Evolutionary conservation across 2,888 invertebrate species (phyloP).

Genomic region (Acronicta aceris): DNA sequence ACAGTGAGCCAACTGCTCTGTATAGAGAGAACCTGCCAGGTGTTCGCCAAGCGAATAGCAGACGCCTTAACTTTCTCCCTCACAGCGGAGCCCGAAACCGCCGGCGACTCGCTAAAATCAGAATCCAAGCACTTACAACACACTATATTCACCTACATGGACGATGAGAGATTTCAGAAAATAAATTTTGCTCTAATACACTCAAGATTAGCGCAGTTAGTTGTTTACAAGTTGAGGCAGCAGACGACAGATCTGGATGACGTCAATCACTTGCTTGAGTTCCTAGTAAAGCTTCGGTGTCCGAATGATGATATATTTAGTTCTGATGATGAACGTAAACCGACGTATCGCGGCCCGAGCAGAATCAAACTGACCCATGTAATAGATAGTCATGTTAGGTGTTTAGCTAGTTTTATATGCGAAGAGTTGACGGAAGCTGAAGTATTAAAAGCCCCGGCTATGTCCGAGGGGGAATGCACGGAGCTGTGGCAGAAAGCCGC

Average conservation of each 20-base stretch:
- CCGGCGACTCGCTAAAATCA: constrained; percentile 89
- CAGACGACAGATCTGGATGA: constrained; percentile 81
- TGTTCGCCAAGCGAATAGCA: constrained; percentile 92
- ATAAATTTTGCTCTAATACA: constrained; percentile 91
- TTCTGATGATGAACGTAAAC: constrained; percentile 88
- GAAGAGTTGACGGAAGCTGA: constrained; percentile 78
- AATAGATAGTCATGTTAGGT: constrained; percentile 79
- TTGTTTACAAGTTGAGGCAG: constrained; percentile 89
- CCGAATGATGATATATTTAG: constrained; percentile 88
- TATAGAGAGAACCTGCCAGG: constrained; percentile 86
- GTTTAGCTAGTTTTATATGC: constrained; percentile 81
- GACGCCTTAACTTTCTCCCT: constrained; percentile 90
- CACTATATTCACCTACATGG: constrained; percentile 91
- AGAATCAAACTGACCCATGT: constrained; percentile 73
- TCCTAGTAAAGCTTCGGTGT: constrained; percentile 78
- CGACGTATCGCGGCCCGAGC: constrained; percentile 71
- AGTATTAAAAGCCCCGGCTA: constrained; percentile 80
- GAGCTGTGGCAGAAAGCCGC: constrained; percentile 89
- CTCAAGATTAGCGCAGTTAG: constrained; percentile 90
- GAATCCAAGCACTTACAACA: constrained; percentile 92
- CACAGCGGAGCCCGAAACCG: constrained; percentile 87
- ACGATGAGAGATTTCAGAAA: constrained; percentile 90
- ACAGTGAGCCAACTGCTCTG: constrained; percentile 81
- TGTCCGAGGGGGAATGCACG: constrained; percentile 89
- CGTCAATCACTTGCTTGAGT: constrained; percentile 76